These are phyloP conservation scores for Leptopilina myrica DNA, from an alignment of 2,888 invertebrate genomes.

Conservation along the genomic window DNA sequence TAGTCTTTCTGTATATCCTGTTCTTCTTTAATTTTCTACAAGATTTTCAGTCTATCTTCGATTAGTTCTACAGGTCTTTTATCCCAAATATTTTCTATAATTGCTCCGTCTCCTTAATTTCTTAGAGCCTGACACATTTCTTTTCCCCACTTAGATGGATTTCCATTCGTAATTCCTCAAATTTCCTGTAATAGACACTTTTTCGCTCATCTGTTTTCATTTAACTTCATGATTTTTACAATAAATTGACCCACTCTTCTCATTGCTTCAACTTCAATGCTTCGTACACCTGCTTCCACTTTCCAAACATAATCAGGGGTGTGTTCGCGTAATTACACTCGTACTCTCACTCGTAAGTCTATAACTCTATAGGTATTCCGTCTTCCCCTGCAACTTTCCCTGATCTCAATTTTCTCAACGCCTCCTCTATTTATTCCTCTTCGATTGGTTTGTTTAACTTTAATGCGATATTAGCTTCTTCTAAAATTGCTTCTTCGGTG, in stretches of 20 bases:
- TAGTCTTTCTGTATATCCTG: slow-evolving; percentile 28
- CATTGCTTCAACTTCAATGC: not conserved
- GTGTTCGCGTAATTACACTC: no score
- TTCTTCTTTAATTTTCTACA: not conserved
- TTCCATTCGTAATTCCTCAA: not conserved
- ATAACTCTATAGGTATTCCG: slow-evolving; percentile 28
- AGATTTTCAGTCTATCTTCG: not conserved
- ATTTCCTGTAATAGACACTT: slow-evolving; percentile 37
- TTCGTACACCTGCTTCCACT: slow-evolving; percentile 13
- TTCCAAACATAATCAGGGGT: slow-evolving; percentile 39
- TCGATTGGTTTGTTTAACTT: no score
- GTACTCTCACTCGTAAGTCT: no score
- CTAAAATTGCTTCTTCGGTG: no score
- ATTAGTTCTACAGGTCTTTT: not conserved
- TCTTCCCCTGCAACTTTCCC: slow-evolving; percentile 42
- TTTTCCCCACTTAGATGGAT: slow-evolving; percentile 24
- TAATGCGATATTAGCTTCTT: no score
- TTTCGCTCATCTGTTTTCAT: slow-evolving; percentile 27
- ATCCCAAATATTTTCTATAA: not conserved
- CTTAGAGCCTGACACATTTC: not conserved
- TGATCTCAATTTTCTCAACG: not conserved
- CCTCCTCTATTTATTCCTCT: not conserved
- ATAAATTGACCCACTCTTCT: not conserved
- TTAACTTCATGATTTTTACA: not conserved
- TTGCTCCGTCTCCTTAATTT: not conserved